Percentiles rank a stretch among this genome's conserved stretches.
phyloP scores from a whole-genome alignment of 2,797 vertebrate species.

The Orestias chungarensis region DNA sequence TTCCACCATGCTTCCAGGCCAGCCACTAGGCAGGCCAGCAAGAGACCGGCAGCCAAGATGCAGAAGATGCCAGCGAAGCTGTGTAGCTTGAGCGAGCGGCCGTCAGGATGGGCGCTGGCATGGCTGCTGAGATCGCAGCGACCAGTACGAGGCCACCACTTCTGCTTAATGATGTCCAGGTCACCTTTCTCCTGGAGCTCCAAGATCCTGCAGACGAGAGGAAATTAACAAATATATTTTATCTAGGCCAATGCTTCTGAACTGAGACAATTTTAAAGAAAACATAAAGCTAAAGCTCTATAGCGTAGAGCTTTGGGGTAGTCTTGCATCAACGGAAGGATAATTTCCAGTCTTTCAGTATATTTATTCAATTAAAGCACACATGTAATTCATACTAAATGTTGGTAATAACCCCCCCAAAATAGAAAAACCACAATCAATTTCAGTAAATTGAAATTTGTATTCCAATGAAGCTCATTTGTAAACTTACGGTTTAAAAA shows the following conservation, averaged over 20 bases:
- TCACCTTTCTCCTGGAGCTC: constrained; percentile 97
- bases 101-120: constrained; percentile 85
- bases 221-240: neutral
- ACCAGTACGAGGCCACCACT: constrained; percentile 96
- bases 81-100: constrained; percentile 95
- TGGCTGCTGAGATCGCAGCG: constrained; percentile 92
- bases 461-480: no score
- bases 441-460: no score
- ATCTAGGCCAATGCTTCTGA: neutral
- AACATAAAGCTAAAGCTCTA: no score
- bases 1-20: constrained; percentile 97
- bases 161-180: constrained; percentile 96
- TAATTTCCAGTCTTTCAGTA: neutral
- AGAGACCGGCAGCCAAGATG: constrained; percentile 94
- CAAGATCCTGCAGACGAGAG: constrained; percentile 84
- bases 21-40: constrained; percentile 96
- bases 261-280: no score
- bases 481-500: neutral
- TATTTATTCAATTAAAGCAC: neutral
- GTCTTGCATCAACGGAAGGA: neutral
- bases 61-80: constrained; percentile 99
- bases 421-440: no score
- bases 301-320: no score
- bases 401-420: neutral
- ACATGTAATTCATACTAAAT: neutral